These are phyloP conservation scores for Geotrupes spiniger DNA, from an alignment of 2,888 invertebrate species.

Conservation along the genomic window DNA sequence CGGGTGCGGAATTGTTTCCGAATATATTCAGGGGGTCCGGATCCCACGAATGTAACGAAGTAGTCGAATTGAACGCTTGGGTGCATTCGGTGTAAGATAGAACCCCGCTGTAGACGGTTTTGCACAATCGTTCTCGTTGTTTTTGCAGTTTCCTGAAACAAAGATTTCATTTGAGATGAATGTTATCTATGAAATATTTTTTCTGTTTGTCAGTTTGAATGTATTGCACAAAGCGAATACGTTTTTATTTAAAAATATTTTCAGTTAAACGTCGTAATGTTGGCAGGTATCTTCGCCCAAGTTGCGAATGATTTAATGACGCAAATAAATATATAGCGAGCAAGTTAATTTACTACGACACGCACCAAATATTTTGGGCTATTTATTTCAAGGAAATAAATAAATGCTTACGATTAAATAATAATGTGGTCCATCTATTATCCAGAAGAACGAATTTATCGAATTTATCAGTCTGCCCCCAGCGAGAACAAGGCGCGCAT, in stretches of 20 bases:
- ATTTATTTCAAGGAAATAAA: too few species aligned
- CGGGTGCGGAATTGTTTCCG: slow-evolving; percentile 27
- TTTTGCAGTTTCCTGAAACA: slow-evolving; percentile 68
- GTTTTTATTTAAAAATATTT: not conserved
- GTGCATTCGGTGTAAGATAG: slow-evolving; percentile 62
- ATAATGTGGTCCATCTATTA: too few species aligned
- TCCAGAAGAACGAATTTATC: too few species aligned
- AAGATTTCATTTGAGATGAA: slow-evolving; percentile 1
- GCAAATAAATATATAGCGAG: too few species aligned
- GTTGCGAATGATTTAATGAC: too few species aligned
- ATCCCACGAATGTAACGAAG: slow-evolving; percentile 38
- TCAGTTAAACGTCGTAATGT: too few species aligned
- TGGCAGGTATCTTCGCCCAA: too few species aligned
- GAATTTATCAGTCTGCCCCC: too few species aligned
- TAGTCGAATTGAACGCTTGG: slow-evolving; percentile 51
- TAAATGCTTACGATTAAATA: too few species aligned
- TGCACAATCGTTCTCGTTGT: slow-evolving; percentile 71
- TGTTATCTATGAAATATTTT: not conserved
- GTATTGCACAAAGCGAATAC: not conserved
- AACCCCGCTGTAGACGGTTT: slow-evolving; percentile 61
- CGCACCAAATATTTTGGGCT: too few species aligned
- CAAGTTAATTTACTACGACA: too few species aligned
- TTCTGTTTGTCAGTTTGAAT: not conserved
- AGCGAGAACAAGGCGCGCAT: too few species aligned
- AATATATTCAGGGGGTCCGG: slow-evolving; percentile 43